Percentiles rank a stretch among this genome's conserved stretches.
Conservation (phyloP, 1,140 invertebrate species). For the Danaus melanippus region DNA sequence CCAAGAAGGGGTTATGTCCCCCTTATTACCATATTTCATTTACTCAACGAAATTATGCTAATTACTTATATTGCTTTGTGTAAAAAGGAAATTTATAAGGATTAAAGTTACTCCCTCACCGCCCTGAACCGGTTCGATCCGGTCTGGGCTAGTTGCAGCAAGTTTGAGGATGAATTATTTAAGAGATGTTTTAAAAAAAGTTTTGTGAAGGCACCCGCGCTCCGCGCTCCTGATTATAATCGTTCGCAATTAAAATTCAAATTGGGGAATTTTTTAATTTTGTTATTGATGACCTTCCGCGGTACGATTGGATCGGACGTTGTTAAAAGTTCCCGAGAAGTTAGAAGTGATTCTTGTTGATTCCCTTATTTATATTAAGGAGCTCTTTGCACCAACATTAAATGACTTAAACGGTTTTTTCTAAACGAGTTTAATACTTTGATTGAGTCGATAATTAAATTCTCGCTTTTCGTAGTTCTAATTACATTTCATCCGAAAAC, state of each 20-base stretch:
- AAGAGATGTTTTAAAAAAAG: slow-evolving; percentile 49
- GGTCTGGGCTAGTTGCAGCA: slow-evolving; percentile 49
- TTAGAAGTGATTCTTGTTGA: slow-evolving; percentile 41
- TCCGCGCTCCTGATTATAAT: slow-evolving; percentile 63
- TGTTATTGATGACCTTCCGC: slow-evolving; percentile 65
- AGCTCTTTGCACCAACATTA: slow-evolving; percentile 20
- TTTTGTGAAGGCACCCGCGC: slow-evolving; percentile 41
- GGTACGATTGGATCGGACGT: slow-evolving; percentile 46
- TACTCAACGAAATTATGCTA: slow-evolving; percentile 73
- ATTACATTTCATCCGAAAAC: no score
- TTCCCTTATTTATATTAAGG: slow-evolving; percentile 52
- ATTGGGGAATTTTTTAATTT: slow-evolving; percentile 70
- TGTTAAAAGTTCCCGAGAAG: slow-evolving; percentile 54
- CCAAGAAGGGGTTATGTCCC: slow-evolving; percentile 54
- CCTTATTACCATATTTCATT: slow-evolving; percentile 73
- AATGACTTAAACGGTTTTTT: slow-evolving; percentile 25
- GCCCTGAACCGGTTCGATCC: slow-evolving; percentile 37
- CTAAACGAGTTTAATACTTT: no score
- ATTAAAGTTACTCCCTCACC: slow-evolving; percentile 64
- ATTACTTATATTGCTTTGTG: slow-evolving; percentile 73
- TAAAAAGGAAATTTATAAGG: slow-evolving; percentile 73
- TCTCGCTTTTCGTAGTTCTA: no score
- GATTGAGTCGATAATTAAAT: no score
- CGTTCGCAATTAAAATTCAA: slow-evolving; percentile 70
- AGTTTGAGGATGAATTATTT: slow-evolving; percentile 63